A percentile compares a stretch with the other conserved stretches of the same genome.
Evolutionary conservation across 2,888 invertebrate genomes (phyloP).

Genomic region (Melitaea athalia): DNA sequence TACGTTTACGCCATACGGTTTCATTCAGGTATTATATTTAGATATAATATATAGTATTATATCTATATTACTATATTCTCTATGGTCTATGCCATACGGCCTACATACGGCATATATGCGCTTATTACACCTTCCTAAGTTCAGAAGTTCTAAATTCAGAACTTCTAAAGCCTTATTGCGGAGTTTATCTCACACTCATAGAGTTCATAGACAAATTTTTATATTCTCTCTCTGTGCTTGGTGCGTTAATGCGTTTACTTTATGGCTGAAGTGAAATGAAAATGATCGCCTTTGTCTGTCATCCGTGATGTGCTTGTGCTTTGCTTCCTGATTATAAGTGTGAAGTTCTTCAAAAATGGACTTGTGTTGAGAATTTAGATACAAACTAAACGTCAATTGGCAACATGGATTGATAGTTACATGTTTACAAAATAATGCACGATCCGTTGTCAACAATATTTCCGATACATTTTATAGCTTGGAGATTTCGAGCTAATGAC

Average conservation of each 20-base stretch:
- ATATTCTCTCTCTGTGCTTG: background rate
- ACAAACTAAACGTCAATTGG: conserved; percentile 61
- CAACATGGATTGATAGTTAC: conserved; percentile 46
- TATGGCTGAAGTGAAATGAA: conserved; percentile 18
- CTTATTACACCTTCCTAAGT: no score
- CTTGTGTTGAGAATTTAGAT: conserved; percentile 68
- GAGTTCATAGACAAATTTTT: conserved; percentile 9
- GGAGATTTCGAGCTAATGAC: conserved; percentile 17
- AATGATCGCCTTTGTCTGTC: conserved; percentile 34
- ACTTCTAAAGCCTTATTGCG: no score
- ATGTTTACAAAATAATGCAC: conserved; percentile 58
- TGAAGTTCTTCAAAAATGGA: conserved; percentile 76
- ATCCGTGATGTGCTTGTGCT: conserved; percentile 39
- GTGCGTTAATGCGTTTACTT: background rate
- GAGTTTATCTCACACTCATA: background rate
- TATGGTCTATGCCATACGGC: no score
- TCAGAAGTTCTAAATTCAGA: no score
- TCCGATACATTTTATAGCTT: conserved; percentile 2
- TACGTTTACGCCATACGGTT: no score
- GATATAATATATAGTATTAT: no score
- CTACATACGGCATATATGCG: no score
- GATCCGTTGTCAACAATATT: conserved; percentile 14
- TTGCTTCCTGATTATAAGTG: conserved; percentile 54
- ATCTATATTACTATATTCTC: no score
- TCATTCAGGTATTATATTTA: no score